Base-by-base conservation (phyloP, 1,140 invertebrate species). In the Zaprionus ornatus region DNA sequence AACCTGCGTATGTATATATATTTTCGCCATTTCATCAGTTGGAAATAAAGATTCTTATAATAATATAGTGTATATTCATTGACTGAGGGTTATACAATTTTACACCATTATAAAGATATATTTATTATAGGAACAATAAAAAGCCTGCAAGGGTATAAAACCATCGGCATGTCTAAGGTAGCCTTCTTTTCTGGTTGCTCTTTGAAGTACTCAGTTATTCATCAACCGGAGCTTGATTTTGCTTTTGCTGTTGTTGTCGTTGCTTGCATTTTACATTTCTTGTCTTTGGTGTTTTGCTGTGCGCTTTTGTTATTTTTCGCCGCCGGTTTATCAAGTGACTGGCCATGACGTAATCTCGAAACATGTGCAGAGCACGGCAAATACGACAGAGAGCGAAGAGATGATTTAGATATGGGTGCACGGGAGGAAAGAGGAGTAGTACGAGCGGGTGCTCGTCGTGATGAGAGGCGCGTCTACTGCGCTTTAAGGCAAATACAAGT, bases 311-410 rank as follows among this genome's bases (percentile, higher is more conserved):
- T 87, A 54, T 78, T 72, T 25, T 69, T 84, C 61, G 48, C 67
- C 40, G 71, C 75, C 69, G 78, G 78, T 57, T 66, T 64, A 86
- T 86, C 82, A 82, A 79, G 82, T 86, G 69, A 80, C 74, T 82
- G 69, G 25, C 72, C 66, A 87, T 87, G 84, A 87, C 83, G 83
- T 80, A 87, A 87, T 87, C 56, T 70, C 73, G 68, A 77, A 74
- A 50, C 74, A 64, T 62, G 67, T 79, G 73, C 56, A 63, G 29
- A 62, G 52, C 45, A 40, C 63, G 37, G 3, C 35, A 17, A 17
- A 9, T 7, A 17, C 15, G 6, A 42, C 9, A 9, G 40, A 42
- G 40, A 42, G 40, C n/a, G 3, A 17, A 55, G 6, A 17, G 21
- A 45, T 19, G 52, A 42, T 56, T 54, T 29, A 45, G 25, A 21